Evolutionary conservation across 1,140 invertebrate genomes (phyloP), one percentile per base, ranked within the genome.

Genomic region (Paramacrobiotus metropolitanus): DNA sequence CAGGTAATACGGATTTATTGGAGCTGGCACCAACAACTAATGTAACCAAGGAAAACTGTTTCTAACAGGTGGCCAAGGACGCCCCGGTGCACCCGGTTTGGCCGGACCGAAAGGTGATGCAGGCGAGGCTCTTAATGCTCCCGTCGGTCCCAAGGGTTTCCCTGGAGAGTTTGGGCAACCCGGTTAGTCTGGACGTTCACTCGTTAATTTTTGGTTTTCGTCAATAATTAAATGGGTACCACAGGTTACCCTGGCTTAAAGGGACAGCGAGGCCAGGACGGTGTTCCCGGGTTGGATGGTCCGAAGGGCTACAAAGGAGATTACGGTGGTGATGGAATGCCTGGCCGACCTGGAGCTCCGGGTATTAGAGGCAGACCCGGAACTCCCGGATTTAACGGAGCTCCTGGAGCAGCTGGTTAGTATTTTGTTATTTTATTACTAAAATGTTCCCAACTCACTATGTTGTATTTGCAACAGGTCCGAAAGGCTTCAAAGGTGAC

Each of bases 341-440:
- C 62, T 64, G 68, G 68, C 40, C 60, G 55, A n/a, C 66, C 63
- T 24, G 69, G 70, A 60, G 45, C 59, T n/a, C 68, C 64, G 29
- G 70, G 70, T 60, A 63, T 63, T 21, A 60, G 34, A 18, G 68
- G 68, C 30, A 21, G 44, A 1, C 55, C 68, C 15, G 68, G 68
- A 28, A 29, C 61, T 20, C 18, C 44, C 18, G 68, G 68, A 18
- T 64, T 66, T 30, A 31, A 44, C 20, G 68, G 68, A 29, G 30
- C 68, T 15, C 63, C 63, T 31, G 68, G 69, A 21, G 68, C 67
- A 24, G 64, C 68, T 60, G 67, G 67, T 59, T 67, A 68, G 61
- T 31, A 59, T 24, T 20, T 59, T 59, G 21, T 21, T 15, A 59
- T 59, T 28, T 59, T 59, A 59, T 15, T 28, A 15, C 29, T 28